Evolutionary conservation across 2,888 invertebrate genomes (phyloP).

Genomic region (Cremastinae sp.): DNA sequence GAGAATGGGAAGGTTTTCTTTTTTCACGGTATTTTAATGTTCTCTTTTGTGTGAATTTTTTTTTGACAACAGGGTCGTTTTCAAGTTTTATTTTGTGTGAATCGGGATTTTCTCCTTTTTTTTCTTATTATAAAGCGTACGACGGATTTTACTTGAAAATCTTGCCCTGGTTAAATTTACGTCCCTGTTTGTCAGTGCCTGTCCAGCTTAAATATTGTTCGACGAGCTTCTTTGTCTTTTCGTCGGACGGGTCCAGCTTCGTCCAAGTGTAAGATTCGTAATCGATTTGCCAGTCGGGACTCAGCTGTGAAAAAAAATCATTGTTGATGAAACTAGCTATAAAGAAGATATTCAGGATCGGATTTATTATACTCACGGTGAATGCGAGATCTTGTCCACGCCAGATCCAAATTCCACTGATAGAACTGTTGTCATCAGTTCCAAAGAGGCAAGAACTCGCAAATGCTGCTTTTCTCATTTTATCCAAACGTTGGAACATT

Average conservation of each 20-base stretch:
- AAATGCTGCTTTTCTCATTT: constrained; percentile 98
- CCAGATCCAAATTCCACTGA: constrained; percentile 99
- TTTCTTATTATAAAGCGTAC: constrained; percentile 66
- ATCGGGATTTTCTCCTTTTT: constrained; percentile 70
- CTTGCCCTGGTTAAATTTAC: constrained; percentile 99
- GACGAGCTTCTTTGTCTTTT: constrained; percentile 92
- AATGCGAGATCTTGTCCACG: constrained; percentile 97
- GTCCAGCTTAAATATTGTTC: constrained; percentile 95
- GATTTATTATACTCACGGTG: constrained; percentile 80
- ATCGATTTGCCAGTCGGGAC: constrained; percentile 97
- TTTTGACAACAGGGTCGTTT: constrained; percentile 48
- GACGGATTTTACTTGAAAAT: constrained; percentile 91
- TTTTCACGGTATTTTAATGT: constrained; percentile 35
- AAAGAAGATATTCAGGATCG: too few relatives aligned
- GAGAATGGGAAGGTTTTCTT: constrained; percentile 50
- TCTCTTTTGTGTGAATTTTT: constrained; percentile 59
- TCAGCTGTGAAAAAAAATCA: constrained; percentile 83
- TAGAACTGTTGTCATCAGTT: constrained; percentile 93
- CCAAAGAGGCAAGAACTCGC: constrained; percentile 97
- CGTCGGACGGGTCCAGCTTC: constrained; percentile 91
- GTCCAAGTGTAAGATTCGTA: constrained; percentile 98
- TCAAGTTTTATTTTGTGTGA: constrained; percentile 71
- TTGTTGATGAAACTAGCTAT: neutral
- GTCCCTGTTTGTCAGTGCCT: constrained; percentile 92
- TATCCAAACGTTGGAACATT: constrained; percentile 99